These are phyloP conservation scores for Antitype chi DNA, from an alignment of 2,888 invertebrate genomes.

Conservation along the genomic window DNA sequence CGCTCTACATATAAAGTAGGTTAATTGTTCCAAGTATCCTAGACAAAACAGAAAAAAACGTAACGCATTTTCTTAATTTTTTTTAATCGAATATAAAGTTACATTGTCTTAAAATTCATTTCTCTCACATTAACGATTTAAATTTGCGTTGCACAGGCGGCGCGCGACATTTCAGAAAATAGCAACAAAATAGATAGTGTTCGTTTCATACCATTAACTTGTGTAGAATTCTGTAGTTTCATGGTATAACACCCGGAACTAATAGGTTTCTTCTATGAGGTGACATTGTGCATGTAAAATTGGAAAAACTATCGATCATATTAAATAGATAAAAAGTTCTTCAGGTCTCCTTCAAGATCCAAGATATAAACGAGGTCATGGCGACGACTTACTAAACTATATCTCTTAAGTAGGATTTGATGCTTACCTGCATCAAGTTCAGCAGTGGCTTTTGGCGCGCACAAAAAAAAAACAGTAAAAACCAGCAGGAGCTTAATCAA, in stretches of 20 bases:
- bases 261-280: constrained; percentile 16
- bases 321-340: neutral
- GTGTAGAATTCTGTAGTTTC: constrained; percentile 15
- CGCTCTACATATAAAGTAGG: too few species aligned
- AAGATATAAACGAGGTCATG: neutral
- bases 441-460: neutral
- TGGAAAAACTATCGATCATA: neutral
- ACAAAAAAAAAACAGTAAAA: neutral
- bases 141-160: constrained; percentile 41
- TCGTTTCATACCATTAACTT: constrained; percentile 33
- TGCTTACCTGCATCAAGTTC: neutral
- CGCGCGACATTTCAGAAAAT: constrained; percentile 17
- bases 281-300: constrained; percentile 7
- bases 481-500: neutral
- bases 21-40: neutral
- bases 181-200: constrained; percentile 20
- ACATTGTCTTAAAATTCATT: constrained; percentile 9
- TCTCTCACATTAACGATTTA: constrained; percentile 31
- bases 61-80: neutral
- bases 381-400: neutral
- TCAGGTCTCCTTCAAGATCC: neutral
- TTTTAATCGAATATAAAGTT: constrained; percentile 2
- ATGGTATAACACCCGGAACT: constrained; percentile 31
- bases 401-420: neutral
- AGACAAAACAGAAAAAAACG: constrained; percentile 10